Evolutionary conservation across 37 sponge, comb jelly and placozoan species (phyloP).

Genomic region (Halisarca cf. caerulea): DNA sequence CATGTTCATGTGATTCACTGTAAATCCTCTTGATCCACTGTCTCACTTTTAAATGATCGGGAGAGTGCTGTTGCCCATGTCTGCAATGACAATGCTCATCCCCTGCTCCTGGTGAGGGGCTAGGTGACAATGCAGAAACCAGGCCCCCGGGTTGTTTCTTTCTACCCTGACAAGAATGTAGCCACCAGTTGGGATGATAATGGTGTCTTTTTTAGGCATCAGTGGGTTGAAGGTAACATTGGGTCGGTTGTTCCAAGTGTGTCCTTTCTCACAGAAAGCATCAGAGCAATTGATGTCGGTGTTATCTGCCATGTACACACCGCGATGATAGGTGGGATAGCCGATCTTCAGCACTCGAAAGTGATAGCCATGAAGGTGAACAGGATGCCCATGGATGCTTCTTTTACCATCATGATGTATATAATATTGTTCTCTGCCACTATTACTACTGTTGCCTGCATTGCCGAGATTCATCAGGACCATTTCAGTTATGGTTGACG

Average conservation of each 20-base stretch:
- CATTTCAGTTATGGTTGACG: not conserved
- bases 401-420: not conserved
- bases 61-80: slow-evolving; percentile 5
- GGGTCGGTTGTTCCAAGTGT: not conserved
- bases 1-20: no score
- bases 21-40: no score
- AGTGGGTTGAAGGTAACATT: not conserved
- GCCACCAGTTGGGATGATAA: slow-evolving; percentile 5
- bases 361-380: slow-evolving; percentile 73
- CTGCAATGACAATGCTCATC: not conserved
- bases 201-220: slow-evolving; percentile 12
- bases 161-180: not conserved
- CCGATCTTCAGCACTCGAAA: slow-evolving; percentile 73
- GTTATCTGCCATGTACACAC: not conserved
- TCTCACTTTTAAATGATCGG: not conserved
- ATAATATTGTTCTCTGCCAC: no score
- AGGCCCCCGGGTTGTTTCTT: not conserved
- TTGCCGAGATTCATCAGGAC: slow-evolving; percentile 1
- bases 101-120: not conserved
- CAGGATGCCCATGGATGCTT: slow-evolving; percentile 45
- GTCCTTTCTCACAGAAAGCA: not conserved
- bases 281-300: not conserved
- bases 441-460: not conserved
- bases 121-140: slow-evolving; percentile 24
- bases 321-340: slow-evolving; percentile 49